phyloP scores from a whole-genome alignment of 2,113 vertebrate genomes.

The Sander lucioperca region DNA sequence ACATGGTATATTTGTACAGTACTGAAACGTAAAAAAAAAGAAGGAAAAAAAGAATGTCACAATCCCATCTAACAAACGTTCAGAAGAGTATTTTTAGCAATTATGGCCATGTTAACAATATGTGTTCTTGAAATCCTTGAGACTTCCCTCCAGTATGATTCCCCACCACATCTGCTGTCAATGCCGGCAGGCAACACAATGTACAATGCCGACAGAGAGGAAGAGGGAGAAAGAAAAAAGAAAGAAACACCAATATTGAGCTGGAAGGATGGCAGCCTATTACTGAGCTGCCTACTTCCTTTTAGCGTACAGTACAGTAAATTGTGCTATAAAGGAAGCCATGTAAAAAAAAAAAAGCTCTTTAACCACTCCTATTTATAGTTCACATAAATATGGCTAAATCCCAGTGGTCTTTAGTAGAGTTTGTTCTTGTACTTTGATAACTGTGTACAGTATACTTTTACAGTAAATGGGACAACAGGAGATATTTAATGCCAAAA shows the following conservation, averaged over 20 bases:
- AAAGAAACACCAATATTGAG: constrained; percentile 29
- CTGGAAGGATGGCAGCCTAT: constrained; percentile 27
- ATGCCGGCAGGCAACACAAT: constrained; percentile 59
- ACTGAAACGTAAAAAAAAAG: not conserved
- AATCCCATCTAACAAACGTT: not conserved
- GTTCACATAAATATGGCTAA: constrained; percentile 25
- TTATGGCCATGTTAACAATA: constrained; percentile 48
- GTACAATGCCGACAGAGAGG: constrained; percentile 44
- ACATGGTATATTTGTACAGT: not conserved
- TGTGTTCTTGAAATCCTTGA: constrained; percentile 45
- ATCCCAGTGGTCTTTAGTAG: not conserved
- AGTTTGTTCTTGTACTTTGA: not conserved
- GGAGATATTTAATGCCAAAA: not conserved
- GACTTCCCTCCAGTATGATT: constrained; percentile 43
- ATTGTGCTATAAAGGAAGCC: constrained; percentile 55
- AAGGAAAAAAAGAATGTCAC: too few species aligned
- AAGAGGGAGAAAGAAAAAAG: constrained; percentile 31
- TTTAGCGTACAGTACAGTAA: constrained; percentile 29
- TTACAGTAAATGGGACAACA: not conserved
- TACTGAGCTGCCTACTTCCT: constrained; percentile 38
- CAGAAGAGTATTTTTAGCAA: constrained; percentile 38
- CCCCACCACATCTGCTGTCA: constrained; percentile 54
- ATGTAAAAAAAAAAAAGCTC: constrained; percentile 47
- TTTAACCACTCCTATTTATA: constrained; percentile 28
- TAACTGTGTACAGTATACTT: not conserved